Evolutionary conservation across 2,113 vertebrate genomes (phyloP).

Genomic region (Poeciliopsis prolifica): DNA sequence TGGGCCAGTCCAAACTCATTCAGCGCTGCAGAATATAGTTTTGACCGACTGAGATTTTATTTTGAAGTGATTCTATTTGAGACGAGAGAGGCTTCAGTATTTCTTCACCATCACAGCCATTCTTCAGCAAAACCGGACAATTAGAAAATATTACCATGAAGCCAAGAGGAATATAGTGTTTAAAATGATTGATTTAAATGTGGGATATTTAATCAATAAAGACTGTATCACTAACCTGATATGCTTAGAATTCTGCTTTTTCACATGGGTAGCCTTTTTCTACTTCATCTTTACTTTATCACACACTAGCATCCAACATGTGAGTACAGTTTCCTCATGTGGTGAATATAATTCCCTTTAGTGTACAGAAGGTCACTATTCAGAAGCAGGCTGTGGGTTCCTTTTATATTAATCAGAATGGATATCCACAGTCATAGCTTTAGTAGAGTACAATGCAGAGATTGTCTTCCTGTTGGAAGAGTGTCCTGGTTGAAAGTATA

Average conservation of each 20-base stretch:
- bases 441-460: not conserved
- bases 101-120: conserved; percentile 43
- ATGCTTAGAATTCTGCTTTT: not conserved
- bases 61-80: conserved; percentile 7
- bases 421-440: not conserved
- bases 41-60: conserved; percentile 44
- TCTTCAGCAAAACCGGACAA: not conserved
- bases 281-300: conserved; percentile 16
- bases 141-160: not conserved
- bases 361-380: not conserved
- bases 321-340: conserved; percentile 23
- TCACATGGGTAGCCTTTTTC: not conserved
- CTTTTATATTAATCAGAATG: not conserved
- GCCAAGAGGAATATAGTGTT: not conserved
- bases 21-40: not conserved
- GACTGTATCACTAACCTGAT: not conserved
- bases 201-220: not conserved
- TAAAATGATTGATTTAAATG: not conserved
- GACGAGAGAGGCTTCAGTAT: conserved; percentile 18
- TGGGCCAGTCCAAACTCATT: conserved; percentile 1
- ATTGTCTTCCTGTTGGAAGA: not conserved
- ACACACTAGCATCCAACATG: conserved; percentile 69
- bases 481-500: too few species aligned
- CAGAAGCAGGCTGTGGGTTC: not conserved
- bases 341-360: not conserved